Evolutionary conservation across 2,888 invertebrate species (phyloP), one percentile per base, ranked within the genome.

Genomic region (Nysson spinosus): DNA sequence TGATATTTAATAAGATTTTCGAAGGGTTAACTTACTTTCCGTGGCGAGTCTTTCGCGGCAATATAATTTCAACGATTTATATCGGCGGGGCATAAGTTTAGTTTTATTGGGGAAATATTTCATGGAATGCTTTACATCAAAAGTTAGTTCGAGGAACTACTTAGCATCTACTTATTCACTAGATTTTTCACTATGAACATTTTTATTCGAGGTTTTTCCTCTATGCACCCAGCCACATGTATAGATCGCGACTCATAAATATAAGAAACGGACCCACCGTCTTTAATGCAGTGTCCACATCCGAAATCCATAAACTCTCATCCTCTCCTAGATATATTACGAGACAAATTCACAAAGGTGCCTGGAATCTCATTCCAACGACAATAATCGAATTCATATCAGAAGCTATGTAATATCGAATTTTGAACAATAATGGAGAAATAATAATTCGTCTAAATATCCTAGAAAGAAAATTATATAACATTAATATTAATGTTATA

Each of bases 261-360:
- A 80, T 69, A 51, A 44, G 57, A 52, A 46, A 72, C 62, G 67
- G 50, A 60, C 61, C 58, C n/a, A n/a, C n/a, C 64, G 54, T 68
- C 62, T 72, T 73, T 76, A 75, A 81, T 77, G 69, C 71, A 70
- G 71, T 70, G 67, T 67, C 66, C 69, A 69, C 70, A 78, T 77
- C 72, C 76, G 67, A 64, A 72, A 74, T 71, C 77, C 72, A 72
- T 79, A 73, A 76, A 69, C 58, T 62, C 72, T 71, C 72, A 74
- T 79, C 63, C 69, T 62, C 37, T 43, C 47, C 40, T 39, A 58
- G 61, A 68, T 75, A 75, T 69, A 72, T 69, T 69, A 55, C 69
- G 55, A 69, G 74, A 75, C 74, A 72, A 75, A 77, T 73, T 60
- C 55, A 39, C 57, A 52, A 51, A 37, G 49, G 57, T 49, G 52